Base-by-base conservation (phyloP, 2,113 vertebrate species). In the Thalassoma bifasciatum region DNA sequence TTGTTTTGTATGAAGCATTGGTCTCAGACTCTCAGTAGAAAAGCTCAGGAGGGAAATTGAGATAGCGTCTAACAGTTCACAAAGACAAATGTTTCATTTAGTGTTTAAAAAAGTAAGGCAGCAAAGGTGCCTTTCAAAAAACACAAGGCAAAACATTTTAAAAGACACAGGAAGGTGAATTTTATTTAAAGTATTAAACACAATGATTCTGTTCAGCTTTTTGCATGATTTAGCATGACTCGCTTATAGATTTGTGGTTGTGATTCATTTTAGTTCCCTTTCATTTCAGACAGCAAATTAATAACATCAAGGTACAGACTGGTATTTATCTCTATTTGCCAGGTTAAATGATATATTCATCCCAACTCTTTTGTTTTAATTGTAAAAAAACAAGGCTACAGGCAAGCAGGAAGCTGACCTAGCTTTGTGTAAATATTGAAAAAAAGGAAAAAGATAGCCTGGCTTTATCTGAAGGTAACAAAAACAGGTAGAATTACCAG, bases 11-110 rank as follows among this genome's bases (percentile, higher is more conserved):
- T 14, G 44, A 46, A 46, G 44, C 16, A 19, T 13, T 72, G 60
- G 54, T 65, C 65, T 49, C 52, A 56, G 56, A 67, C 44, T 69
- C 70, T 81, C 76, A 71, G 58, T 19, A 67, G 34, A 71, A 75
- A 74, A 72, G 13, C 62, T 79, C 63, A 37, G 38, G 26, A n/a
- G 52, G 24, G 42, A 65, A 69, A 71, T 56, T 5, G 56, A 9
- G 24, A 47, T 11, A 21, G 26, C 46, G 21, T 66, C 10, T 12
- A 51, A 54, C 26, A 44, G 30, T 6, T 30, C 30, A 30, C 30
- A 30, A 30, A 30, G 30, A 30, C 30, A 30, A 30, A 30, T n/a
- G n/a, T n/a, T n/a, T n/a, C n/a, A n/a, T n/a, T n/a, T n/a, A n/a
- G n/a, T n/a, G n/a, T n/a, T n/a, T n/a, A 30, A 36, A 14, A 67